phyloP scores from a whole-genome alignment of 92 coral and sea anemone genomes.

The Zoanthus gigantus region DNA sequence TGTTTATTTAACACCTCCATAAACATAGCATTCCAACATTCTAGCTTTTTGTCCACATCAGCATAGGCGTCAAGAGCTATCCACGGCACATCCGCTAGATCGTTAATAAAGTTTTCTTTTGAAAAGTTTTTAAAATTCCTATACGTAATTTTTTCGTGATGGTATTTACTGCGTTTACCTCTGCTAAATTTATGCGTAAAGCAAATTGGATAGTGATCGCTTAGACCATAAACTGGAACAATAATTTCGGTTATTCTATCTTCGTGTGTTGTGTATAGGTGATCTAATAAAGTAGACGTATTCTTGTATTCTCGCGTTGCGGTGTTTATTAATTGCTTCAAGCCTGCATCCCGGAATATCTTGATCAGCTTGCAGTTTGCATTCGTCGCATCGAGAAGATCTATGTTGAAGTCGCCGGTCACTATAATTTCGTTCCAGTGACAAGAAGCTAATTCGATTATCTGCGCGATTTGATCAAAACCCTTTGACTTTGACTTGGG shows the following conservation, averaged over 20 bases:
- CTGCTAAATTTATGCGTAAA: conserved; percentile 52
- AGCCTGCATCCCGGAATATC: conserved; percentile 39
- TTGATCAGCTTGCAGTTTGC: conserved; percentile 15
- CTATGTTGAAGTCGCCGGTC: conserved; percentile 44
- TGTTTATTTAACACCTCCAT: conserved; percentile 41
- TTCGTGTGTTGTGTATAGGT: conserved; percentile 48
- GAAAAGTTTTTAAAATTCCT: conserved; percentile 43
- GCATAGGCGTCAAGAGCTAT: conserved; percentile 1
- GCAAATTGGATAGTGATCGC: conserved; percentile 57
- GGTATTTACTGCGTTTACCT: conserved; percentile 45
- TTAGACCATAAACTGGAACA: conserved; percentile 60
- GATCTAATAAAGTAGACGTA: conserved; percentile 44
- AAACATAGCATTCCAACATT: conserved; percentile 41
- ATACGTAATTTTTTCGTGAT: conserved; percentile 52
- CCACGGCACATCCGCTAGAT: conserved; percentile 50
- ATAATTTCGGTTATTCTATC: conserved; percentile 48
- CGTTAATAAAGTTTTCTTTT: conserved; percentile 50
- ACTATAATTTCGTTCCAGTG: conserved; percentile 35
- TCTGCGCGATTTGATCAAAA: conserved; percentile 21
- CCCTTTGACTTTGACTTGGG: conserved; percentile 31
- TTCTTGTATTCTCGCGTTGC: conserved; percentile 43
- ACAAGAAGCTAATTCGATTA: conserved; percentile 27
- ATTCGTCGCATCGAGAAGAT: conserved; percentile 6
- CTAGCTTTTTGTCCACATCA: conserved; percentile 47
- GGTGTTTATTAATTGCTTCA: conserved; percentile 18